A percentile compares a stretch with the other conserved stretches of the same genome.
Conservation (phyloP, 2,113 vertebrate species). For the Paradisaea rubra region DNA sequence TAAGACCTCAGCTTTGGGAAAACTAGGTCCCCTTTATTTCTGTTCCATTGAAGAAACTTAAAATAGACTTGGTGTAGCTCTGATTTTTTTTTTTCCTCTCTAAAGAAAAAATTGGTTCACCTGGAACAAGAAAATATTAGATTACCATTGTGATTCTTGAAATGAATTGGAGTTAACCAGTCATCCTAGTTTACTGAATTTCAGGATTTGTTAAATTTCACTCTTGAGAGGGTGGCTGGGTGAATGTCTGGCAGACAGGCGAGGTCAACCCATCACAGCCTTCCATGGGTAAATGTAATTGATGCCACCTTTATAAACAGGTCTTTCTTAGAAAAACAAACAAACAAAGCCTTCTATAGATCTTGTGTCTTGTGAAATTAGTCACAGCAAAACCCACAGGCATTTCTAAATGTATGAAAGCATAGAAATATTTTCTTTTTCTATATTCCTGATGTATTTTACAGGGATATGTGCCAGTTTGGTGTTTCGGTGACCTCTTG, state of each 20-base stretch:
- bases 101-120: not conserved
- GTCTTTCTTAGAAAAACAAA: not conserved
- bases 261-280: not conserved
- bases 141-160: not conserved
- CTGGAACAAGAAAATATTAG: not conserved
- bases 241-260: not conserved
- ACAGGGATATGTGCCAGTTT: not conserved
- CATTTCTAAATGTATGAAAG: not conserved
- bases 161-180: rapidly evolving
- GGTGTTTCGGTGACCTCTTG: not conserved
- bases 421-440: not conserved
- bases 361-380: not conserved
- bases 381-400: not conserved
- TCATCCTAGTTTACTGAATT: not conserved
- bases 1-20: not conserved
- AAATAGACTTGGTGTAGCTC: not conserved
- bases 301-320: too few species aligned
- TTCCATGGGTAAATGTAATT: not conserved
- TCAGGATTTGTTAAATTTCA: not conserved
- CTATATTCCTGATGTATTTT: not conserved
- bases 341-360: not conserved
- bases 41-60: not conserved
- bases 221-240: rapidly evolving
- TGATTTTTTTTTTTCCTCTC: not conserved
- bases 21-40: not conserved